A percentile compares a stretch with the other conserved stretches of the same genome.
phyloP scores from a whole-genome alignment of 2,797 vertebrate species.

The Bryconaethiops microstoma region DNA sequence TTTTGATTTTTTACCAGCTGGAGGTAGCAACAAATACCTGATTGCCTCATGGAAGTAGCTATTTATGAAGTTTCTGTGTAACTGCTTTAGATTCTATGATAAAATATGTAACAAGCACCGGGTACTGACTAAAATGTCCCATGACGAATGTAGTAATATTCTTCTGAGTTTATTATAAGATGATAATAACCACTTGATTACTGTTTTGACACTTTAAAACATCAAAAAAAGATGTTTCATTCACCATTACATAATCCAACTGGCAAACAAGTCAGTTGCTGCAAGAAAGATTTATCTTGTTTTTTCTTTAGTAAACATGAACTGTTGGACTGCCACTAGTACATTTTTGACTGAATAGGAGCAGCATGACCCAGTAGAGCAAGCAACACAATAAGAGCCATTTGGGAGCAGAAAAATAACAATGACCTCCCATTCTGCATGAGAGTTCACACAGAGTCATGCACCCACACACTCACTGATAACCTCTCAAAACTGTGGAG shows the following conservation, averaged over 20 bases:
- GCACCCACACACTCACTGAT: slow-evolving; percentile 11
- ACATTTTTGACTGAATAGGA: not conserved
- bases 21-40: not conserved
- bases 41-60: not conserved
- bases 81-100: not conserved
- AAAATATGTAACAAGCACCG: not conserved
- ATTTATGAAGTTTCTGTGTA: not conserved
- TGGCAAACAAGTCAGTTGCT: not conserved
- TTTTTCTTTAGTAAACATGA: not conserved
- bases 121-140: not conserved
- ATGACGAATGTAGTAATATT: too few relatives aligned
- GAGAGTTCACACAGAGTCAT: slow-evolving; percentile 16
- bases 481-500: slow-evolving; percentile 25
- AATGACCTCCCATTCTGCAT: slow-evolving; percentile 40
- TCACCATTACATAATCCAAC: not conserved
- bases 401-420: slow-evolving; percentile 45
- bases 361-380: slow-evolving; percentile 28
- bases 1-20: not conserved
- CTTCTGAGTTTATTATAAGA: not conserved
- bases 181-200: not conserved
- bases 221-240: not conserved
- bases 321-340: not conserved
- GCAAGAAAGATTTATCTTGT: not conserved
- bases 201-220: not conserved
- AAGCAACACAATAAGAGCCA: slow-evolving; percentile 8